phyloP scores from a whole-genome alignment of 2,888 invertebrate species.

The Apamea epomidion region DNA sequence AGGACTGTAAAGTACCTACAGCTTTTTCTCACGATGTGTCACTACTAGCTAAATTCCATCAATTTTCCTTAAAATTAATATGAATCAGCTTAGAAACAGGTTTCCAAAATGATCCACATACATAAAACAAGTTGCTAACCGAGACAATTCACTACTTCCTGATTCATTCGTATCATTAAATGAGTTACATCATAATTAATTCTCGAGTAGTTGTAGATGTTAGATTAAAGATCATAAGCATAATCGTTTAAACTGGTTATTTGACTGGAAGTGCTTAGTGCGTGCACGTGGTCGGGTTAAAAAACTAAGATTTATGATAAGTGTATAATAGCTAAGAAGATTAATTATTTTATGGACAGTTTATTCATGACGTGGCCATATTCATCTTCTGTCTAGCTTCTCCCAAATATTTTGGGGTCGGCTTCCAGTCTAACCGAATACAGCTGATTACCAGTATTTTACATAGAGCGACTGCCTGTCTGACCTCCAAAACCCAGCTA shows the following conservation, averaged over 20 bases:
- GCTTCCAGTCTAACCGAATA: no score
- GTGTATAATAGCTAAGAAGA: slow-evolving; percentile 6
- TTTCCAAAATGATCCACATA: slow-evolving; percentile 34
- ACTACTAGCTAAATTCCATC: background rate
- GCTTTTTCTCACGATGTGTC: slow-evolving; percentile 6
- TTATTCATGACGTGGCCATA: background rate
- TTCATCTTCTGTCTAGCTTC: no score
- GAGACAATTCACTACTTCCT: slow-evolving; percentile 39
- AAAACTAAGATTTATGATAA: slow-evolving; percentile 35
- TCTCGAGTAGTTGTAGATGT: slow-evolving; percentile 52
- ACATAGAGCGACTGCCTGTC: no score
- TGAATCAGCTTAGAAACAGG: slow-evolving; percentile 20
- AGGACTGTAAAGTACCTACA: no score
- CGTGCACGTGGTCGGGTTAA: slow-evolving; percentile 21
- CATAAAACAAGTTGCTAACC: slow-evolving; percentile 20
- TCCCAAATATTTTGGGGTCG: no score
- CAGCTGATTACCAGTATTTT: no score
- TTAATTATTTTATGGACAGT: background rate
- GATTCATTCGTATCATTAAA: slow-evolving; percentile 52
- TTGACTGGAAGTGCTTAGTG: slow-evolving; percentile 1
- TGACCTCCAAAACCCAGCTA: no score
- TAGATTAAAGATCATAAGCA: slow-evolving; percentile 46
- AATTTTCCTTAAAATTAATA: background rate
- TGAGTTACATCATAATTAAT: slow-evolving; percentile 58
- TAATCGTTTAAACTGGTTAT: slow-evolving; percentile 52